Percentiles rank a stretch among this genome's conserved stretches.
Conservation (phyloP, 1,140 invertebrate genomes). For the Solenopsis invicta region DNA sequence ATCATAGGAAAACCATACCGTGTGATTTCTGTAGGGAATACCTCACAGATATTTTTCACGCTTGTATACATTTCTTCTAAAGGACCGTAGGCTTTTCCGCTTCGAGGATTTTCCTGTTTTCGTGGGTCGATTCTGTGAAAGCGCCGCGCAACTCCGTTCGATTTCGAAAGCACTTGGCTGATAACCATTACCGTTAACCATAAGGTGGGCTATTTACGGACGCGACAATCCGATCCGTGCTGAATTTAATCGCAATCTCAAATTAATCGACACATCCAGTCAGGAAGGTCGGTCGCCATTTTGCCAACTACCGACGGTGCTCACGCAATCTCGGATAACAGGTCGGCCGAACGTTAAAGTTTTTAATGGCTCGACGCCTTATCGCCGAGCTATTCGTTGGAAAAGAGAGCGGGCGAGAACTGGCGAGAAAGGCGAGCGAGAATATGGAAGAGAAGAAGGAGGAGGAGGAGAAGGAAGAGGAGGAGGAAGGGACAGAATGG, state of each 20-base stretch:
- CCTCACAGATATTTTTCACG: slow-evolving; percentile 46
- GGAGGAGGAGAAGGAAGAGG: neutral
- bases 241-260: slow-evolving; percentile 73
- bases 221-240: slow-evolving; percentile 2
- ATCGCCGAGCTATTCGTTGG: slow-evolving; percentile 69
- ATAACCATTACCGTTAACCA: neutral
- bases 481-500: neutral
- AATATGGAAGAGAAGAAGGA: neutral
- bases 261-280: slow-evolving; percentile 67
- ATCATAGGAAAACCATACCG: slow-evolving; percentile 40
- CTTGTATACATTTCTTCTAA: slow-evolving; percentile 39
- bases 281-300: slow-evolving; percentile 49
- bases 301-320: slow-evolving; percentile 39
- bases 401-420: slow-evolving; percentile 7
- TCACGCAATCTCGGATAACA: slow-evolving; percentile 67
- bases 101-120: neutral
- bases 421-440: neutral
- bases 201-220: slow-evolving; percentile 27
- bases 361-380: slow-evolving; percentile 78
- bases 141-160: neutral
- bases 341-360: slow-evolving; percentile 74
- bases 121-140: neutral
- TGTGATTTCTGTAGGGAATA: slow-evolving; percentile 50
- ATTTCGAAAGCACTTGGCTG: neutral
- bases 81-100: neutral